Conservation (phyloP, 2,113 vertebrate genomes). For the Brachyhypopomus occidentalis region DNA sequence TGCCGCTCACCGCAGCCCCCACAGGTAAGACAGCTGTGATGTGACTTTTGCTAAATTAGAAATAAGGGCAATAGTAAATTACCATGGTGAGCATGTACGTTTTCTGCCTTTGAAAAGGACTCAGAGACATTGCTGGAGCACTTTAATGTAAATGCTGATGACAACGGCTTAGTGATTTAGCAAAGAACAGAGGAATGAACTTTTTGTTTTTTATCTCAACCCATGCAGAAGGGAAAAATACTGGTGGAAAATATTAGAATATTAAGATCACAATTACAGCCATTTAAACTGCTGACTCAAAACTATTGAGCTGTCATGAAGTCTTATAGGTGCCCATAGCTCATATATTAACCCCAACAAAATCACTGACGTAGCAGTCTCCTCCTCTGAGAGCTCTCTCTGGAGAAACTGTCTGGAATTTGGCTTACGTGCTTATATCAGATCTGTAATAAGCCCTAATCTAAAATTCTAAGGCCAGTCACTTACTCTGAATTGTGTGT, state of each 20-base stretch:
- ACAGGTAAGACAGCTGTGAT: background rate
- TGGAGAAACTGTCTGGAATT: background rate
- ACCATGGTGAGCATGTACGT: slow-evolving; percentile 8
- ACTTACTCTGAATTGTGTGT: background rate
- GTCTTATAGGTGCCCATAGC: background rate
- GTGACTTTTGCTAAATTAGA: slow-evolving; percentile 4
- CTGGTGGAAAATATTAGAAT: background rate
- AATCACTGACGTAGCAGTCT: slow-evolving; percentile 36
- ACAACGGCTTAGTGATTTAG: background rate
- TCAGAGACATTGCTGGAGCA: slow-evolving; percentile 25
- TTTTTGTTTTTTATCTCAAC: background rate
- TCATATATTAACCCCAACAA: slow-evolving; percentile 4
- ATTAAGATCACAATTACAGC: slow-evolving; percentile 11
- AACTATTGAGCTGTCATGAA: background rate
- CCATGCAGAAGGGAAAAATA: background rate
- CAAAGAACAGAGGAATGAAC: background rate
- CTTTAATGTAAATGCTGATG: slow-evolving; percentile 26
- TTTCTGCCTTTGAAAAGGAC: background rate
- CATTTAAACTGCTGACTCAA: background rate
- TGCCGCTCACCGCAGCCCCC: slow-evolving; percentile 21
- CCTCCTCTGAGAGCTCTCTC: slow-evolving; percentile 7
- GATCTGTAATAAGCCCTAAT: slow-evolving; percentile 9
- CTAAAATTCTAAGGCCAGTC: slow-evolving; percentile 9
- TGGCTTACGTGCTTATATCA: background rate
- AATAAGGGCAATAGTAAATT: slow-evolving; percentile 23